Evolutionary conservation across 1,140 invertebrate genomes (phyloP), one percentile per base, ranked within the genome.

Genomic region (Yoshiicerus persimilis): DNA sequence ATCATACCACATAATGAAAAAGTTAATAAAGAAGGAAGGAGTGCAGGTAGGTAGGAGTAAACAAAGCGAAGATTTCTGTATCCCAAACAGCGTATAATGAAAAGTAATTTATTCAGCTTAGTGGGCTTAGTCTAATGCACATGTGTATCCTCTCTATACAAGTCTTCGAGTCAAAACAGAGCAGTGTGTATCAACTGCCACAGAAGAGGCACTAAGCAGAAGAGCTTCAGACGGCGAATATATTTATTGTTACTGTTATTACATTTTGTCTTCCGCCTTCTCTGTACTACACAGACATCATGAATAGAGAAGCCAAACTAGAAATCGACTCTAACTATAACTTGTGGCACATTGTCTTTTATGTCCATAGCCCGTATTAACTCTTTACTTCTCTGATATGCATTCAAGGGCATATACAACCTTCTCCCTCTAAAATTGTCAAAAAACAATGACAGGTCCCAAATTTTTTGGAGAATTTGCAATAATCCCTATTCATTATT

Each of bases 171-270:
- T 56, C 47, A 16, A 56, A n/a, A 5, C 47, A 56, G 20, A 56
- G 16, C n/a, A n/a, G n/a, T n/a, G n/a, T n/a, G n/a, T n/a, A n/a
- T n/a, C n/a, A n/a, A n/a, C n/a, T n/a, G n/a, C n/a, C n/a, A n/a
- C n/a, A n/a, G 16, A 16, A 20, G 13, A 56, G 16, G 16, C 13
- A 1, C 1, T 1, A 47, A 20, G 5, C 5, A 16, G 16, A 5
- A 20, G 39, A 41, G 41, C 20, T 20, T 47, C 41, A 47, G 75
- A 34, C 32, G n/a, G 75, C 36, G 75, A 80, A 80, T 80, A 32
- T 80, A 80, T 80, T 80, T 36, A 80, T 36, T 80, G 75, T 80
- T 80, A 80, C 75, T 80, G 75, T 80, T 80, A 80, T 80, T 80
- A 32, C 75, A 1, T 77, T 77, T 77, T 30, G 32, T 77, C 70